Conservation (phyloP, 2,888 invertebrate species). For the Polymixis lichenea region DNA sequence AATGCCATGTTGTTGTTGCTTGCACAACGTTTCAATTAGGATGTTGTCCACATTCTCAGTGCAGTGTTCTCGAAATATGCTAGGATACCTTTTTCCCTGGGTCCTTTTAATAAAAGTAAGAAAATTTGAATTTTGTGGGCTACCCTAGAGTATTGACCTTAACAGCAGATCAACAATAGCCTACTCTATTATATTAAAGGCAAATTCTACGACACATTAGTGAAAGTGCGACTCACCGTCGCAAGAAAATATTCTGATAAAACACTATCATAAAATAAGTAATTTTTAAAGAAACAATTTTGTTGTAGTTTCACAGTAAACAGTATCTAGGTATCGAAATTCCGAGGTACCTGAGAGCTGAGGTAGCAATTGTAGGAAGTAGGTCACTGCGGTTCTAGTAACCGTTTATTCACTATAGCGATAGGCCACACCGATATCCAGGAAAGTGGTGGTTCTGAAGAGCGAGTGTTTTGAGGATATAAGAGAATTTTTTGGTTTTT, state of each 20-base stretch:
- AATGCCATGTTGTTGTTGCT: not conserved
- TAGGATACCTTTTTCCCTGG: not conserved
- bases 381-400: constrained; percentile 54
- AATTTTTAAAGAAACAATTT: constrained; percentile 31
- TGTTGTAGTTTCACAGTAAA: constrained; percentile 1
- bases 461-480: not conserved
- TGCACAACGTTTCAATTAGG: not conserved
- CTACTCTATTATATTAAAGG: not conserved
- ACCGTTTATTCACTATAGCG: constrained; percentile 37
- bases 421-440: constrained; percentile 15
- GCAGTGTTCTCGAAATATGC: not conserved
- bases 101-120: not conserved
- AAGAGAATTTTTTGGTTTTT: not conserved
- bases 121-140: too few relatives aligned
- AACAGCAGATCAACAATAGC: too few relatives aligned
- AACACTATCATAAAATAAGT: constrained; percentile 4
- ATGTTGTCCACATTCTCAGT: too few relatives aligned
- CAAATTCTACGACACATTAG: not conserved
- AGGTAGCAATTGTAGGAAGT: constrained; percentile 55
- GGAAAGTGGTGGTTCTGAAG: not conserved
- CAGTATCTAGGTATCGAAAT: constrained; percentile 31
- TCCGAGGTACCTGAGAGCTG: constrained; percentile 37
- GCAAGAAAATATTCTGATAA: not conserved
- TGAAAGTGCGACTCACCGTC: not conserved
- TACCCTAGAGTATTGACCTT: too few relatives aligned